Evolutionary conservation across 2,113 vertebrate genomes (phyloP), one percentile per base, ranked within the genome.

Genomic region (Gila orcuttii): DNA sequence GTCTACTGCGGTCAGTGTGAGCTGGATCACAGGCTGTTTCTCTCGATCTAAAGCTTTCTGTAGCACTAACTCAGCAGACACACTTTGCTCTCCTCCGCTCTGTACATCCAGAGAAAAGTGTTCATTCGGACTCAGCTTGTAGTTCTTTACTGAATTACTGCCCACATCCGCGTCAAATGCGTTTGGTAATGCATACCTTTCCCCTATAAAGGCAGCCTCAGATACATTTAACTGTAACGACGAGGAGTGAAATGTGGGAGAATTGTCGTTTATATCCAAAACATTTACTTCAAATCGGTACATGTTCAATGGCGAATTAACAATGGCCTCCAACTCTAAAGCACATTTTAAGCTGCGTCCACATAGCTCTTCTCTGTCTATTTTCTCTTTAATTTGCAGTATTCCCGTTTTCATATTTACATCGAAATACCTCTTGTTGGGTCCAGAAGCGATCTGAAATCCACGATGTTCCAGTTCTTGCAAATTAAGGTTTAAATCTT

Each of bases 1-100:
- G 64, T 92, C 91, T 25, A 91, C 6, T 79, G 91, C 90, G 3
- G 89, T 92, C 25, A 92, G 84, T 19, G 86, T 47, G 21, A 93
- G 83, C 3, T 79, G 50, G 0, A 92, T 86, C 5, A 86, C 36
- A 0, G 92, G 13, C 39, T 93, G 88, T 83, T 91, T 92, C 47
- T 93, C 93, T 88, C 93, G 91, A 21, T 95, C 90, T 78, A 89
- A 85, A 77, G 90, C 36, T 87, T 89, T 90, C 55, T 91, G 91
- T 12, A 91, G 28, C 17, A 92, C 82, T 21, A 91, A 39, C 47
- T 91, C 90, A 31, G 84, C 78, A 36, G 87, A 90, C 1, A 84
- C 55, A 39, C 79, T 90, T 9, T 87, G 87, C 0, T 88, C 71
- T 64, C 77, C 84, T 17, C 39, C 84, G 4, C 78, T 77, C 8